phyloP scores from a whole-genome alignment of 2,797 vertebrate species.

The Mus caroli region DNA sequence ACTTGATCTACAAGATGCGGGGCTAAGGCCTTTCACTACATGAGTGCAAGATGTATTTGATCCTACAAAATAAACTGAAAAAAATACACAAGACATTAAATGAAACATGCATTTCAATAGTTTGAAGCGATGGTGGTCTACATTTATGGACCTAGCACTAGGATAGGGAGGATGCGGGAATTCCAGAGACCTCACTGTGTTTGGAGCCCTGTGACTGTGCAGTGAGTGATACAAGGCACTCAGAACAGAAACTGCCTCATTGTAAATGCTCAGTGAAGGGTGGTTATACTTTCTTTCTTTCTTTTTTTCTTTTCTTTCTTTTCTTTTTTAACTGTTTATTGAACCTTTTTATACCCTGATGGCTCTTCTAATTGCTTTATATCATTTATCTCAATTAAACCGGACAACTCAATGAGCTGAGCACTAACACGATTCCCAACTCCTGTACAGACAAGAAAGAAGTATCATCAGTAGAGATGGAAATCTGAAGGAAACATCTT shows the following conservation, averaged over 20 bases:
- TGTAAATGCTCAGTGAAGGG: not conserved
- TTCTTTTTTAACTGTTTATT: not conserved
- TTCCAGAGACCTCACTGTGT: not conserved
- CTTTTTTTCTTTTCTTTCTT: too few species aligned
- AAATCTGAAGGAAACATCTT: conserved; percentile 17
- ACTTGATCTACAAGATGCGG: not conserved
- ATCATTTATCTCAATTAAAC: conserved; percentile 27
- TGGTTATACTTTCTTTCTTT: not conserved
- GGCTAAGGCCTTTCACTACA: not conserved
- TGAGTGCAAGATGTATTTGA: not conserved
- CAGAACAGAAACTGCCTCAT: not conserved
- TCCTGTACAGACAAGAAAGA: not conserved
- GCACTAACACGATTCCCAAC: not conserved
- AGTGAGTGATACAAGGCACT: not conserved
- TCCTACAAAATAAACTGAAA: not conserved
- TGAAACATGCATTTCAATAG: conserved; percentile 1
- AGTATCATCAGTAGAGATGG: not conserved
- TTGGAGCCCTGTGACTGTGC: not conserved
- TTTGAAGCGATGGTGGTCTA: not conserved
- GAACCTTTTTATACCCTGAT: not conserved
- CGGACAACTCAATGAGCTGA: not conserved
- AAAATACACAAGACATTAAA: not conserved
- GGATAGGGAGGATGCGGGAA: not conserved
- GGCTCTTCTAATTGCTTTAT: not conserved
- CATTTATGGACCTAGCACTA: not conserved